Base-by-base conservation (phyloP, 2,113 vertebrate species). In the Heloderma charlesbogerti region DNA sequence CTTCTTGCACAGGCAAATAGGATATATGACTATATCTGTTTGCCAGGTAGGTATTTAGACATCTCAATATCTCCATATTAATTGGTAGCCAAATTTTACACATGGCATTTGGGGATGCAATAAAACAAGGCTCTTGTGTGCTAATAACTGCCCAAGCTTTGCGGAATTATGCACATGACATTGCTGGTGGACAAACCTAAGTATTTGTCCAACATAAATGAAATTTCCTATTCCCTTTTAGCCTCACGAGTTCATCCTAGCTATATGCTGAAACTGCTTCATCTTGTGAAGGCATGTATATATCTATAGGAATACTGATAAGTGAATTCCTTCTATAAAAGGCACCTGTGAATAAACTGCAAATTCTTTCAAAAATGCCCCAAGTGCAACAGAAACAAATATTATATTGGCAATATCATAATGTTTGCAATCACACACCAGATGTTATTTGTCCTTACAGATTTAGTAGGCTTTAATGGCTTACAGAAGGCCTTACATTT, bases 311-410 rank as follows among this genome's bases (percentile, higher is more conserved):
- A 71, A 90, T 69, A 20, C 43, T 37, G 43, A 63, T 54, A 67
- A 74, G 20, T 12, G 90, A 86, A 4, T 45, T 54, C 91, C 20
- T 91, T 87, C 91, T 29, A 13, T 77, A 78, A 91, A 85, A 93
- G 2, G 66, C 18, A 16, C 57, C n/a, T 92, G 10, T 1, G 57
- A 92, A 90, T 90, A 85, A 93, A 12, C 43, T 1, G 37, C 45
- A 90, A 94, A 90, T 90, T 93, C 91, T 67, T 94, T 83, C 75
- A 92, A 54, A 95, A 96, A 37, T 86, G 69, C 27, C 86, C 74
- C 78, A 89, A 40, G 81, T 90, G 86, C 82, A 95, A 90, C 89
- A 87, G 94, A 94, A 96, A 94, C 91, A 95, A 95, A 95, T 93
- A 94, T 82, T 82, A 57, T 81, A 92, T 88, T 94, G 93, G 71